Base-by-base conservation (phyloP, 2,113 vertebrate species). In the Rhegmatorhina hoffmannsi region DNA sequence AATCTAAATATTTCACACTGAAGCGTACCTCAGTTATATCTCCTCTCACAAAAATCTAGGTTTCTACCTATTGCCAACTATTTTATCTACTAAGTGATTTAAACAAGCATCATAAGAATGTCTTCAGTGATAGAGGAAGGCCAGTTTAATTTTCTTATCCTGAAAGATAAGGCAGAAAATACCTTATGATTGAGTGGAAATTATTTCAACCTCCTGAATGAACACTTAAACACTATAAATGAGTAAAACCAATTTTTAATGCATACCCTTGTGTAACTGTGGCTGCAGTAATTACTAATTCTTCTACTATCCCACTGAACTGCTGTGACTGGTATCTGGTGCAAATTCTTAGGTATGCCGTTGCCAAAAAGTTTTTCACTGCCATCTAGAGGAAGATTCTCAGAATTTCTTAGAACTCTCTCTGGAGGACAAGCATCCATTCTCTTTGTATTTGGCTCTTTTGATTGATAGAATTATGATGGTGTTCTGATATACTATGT, bases 371-470 rank as follows among this genome's bases (percentile, higher is more conserved):
- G 79, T 56, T 95, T 96, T 89, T 90, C 95, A 69, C 92, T 97
- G 96, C 96, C 97, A 96, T 84, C 95, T 97, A 95, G 95, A 94
- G 96, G 96, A 89, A 82, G 47, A 49, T 46, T 38, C 28, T 74
- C n/a, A 43, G 43, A 92, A 69, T 79, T 78, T 38, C 36, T 78
- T 40, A 49, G 53, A 72, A 26, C 46, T 75, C 17, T 75, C 9
- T 66, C 34, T 80, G 70, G 36, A 87, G 70, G 36, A 62, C 31
- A 40, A n/a, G 8, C 29, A 36, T 78, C 34, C 6, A 0, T 86
- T 86, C 25, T 46, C 25, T 59, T 9, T 64, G 24, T 74, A 7
- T 84, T 63, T 89, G 55, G 7, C 34, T 64, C 58, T 68, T 89
- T 90, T 59, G 24, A 25, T 17, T 50, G 40, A 31, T 56, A 70